Evolutionary conservation across 2,888 invertebrate genomes (phyloP).

Genomic region (Beris chalybata): DNA sequence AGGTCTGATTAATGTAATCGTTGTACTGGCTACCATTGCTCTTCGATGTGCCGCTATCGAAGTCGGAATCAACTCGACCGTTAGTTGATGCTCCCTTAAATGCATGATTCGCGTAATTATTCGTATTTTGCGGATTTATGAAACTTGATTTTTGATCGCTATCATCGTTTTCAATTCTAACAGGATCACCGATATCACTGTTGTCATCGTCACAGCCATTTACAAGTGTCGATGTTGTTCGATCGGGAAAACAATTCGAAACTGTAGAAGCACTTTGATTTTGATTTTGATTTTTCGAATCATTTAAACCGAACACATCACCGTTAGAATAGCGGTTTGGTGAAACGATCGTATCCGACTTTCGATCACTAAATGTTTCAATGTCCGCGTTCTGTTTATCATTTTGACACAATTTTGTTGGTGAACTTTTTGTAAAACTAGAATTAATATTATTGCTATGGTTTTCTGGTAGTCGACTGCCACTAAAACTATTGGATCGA

Average conservation of each 20-base stretch:
- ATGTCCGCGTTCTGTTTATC: slow-evolving; percentile 17
- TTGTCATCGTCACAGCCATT: slow-evolving; percentile 28
- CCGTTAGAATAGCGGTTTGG: not conserved
- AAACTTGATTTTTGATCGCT: not conserved
- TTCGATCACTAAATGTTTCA: not conserved
- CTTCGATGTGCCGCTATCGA: slow-evolving; percentile 13
- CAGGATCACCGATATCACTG: slow-evolving; percentile 31
- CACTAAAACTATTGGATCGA: slow-evolving; percentile 42
- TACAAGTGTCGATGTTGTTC: slow-evolving; percentile 9
- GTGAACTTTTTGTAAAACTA: slow-evolving; percentile 13
- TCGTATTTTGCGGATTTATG: not conserved
- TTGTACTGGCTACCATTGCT: slow-evolving; percentile 34
- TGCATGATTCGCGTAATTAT: not conserved
- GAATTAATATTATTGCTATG: slow-evolving; percentile 17
- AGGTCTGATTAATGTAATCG: slow-evolving; percentile 41
- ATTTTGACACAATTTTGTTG: slow-evolving; percentile 10
- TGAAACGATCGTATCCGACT: not conserved
- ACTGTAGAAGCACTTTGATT: not conserved
- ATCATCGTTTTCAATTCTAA: slow-evolving; percentile 23
- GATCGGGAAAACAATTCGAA: not conserved
- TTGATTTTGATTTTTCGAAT: slow-evolving; percentile 3
- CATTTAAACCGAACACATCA: slow-evolving; percentile 8
- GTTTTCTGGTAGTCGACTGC: not conserved
- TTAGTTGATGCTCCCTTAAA: not conserved
- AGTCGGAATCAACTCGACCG: too few species aligned